These are phyloP conservation scores for Polypterus senegalus DNA, from an alignment of 2,113 vertebrate species.

Conservation along the genomic window DNA sequence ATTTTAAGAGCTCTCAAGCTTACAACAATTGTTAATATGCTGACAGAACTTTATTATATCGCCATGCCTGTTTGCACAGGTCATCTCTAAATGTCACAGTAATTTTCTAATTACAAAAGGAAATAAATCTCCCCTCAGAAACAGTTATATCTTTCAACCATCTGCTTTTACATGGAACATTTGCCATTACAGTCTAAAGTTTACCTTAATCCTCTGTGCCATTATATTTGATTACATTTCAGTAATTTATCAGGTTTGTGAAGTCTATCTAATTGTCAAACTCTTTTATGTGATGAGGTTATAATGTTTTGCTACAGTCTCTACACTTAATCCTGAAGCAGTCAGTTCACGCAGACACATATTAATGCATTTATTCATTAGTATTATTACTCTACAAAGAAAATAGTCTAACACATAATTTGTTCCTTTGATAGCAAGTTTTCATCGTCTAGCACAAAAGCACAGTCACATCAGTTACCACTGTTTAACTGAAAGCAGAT, in stretches of 20 bases:
- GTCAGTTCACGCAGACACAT: too few relatives aligned
- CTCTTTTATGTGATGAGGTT: too few relatives aligned
- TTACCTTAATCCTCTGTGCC: neutral
- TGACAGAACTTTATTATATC: neutral
- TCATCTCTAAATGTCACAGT: neutral
- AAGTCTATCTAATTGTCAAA: neutral
- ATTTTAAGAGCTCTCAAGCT: neutral
- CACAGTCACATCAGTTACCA: too few relatives aligned
- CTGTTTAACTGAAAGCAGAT: too few relatives aligned
- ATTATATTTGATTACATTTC: neutral
- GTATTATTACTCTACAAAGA: too few relatives aligned
- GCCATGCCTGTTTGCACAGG: neutral
- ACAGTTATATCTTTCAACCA: neutral
- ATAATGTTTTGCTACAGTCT: too few relatives aligned
- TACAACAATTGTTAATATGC: neutral
- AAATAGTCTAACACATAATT: too few relatives aligned
- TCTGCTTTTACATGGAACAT: conserved; percentile 4
- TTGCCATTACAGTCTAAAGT: neutral
- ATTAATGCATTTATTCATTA: too few relatives aligned
- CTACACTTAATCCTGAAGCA: too few relatives aligned
- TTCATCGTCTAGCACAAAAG: too few relatives aligned
- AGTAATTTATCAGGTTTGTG: conserved; percentile 2
- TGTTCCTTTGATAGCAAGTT: too few relatives aligned
- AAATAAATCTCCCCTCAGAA: neutral
- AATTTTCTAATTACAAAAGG: neutral